Evolutionary conservation across 2,113 vertebrate genomes (phyloP).

Genomic region (Tenrec ecaudatus): DNA sequence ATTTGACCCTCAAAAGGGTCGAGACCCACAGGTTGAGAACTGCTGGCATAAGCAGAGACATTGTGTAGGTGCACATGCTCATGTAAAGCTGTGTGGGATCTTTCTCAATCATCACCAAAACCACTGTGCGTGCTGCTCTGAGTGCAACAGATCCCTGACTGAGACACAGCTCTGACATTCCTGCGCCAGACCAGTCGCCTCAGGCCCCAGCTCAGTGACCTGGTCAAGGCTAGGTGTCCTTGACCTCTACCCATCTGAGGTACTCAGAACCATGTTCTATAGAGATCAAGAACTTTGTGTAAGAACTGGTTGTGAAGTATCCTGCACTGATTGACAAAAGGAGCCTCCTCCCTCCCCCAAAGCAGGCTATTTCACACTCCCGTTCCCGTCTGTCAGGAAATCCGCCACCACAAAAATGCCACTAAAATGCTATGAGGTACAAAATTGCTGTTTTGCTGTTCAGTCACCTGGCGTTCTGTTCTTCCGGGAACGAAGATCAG

Average conservation of each 20-base stretch:
- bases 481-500: background rate
- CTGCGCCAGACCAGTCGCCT: slow-evolving; percentile 20
- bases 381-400: background rate
- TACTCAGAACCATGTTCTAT: background rate
- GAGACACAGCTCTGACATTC: background rate
- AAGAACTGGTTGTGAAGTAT: slow-evolving; percentile 50
- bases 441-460: background rate
- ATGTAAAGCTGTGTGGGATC: too few relatives aligned
- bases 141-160: background rate
- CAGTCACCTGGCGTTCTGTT: background rate
- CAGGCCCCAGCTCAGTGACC: background rate
- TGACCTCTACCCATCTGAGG: background rate
- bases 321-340: slow-evolving; percentile 29
- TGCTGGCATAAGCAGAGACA: too few relatives aligned
- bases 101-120: background rate
- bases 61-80: background rate
- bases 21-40: too few relatives aligned
- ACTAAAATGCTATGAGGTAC: background rate
- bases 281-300: background rate
- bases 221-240: background rate
- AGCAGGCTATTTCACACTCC: background rate
- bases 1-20: too few relatives aligned
- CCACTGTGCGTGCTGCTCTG: background rate
- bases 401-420: background rate
- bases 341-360: background rate